These are phyloP conservation scores for Diarsia mendica DNA, from an alignment of 2,888 invertebrate genomes.

Conservation along the genomic window DNA sequence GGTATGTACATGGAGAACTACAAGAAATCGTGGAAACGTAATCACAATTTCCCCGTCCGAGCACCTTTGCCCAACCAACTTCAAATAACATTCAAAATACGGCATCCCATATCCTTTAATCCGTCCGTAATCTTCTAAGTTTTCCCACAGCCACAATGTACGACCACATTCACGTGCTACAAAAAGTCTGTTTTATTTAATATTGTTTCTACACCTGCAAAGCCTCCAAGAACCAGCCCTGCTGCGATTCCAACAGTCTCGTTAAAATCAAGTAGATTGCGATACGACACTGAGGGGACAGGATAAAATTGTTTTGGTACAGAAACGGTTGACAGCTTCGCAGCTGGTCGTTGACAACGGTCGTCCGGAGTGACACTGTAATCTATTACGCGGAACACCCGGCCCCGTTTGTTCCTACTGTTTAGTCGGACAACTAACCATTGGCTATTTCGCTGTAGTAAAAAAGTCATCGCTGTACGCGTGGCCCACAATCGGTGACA, in stretches of 20 bases:
- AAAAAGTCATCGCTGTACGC: constrained; percentile 59
- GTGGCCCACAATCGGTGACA: constrained; percentile 49
- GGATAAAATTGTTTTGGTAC: constrained; percentile 70
- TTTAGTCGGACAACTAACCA: constrained; percentile 61
- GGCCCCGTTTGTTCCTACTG: constrained; percentile 56
- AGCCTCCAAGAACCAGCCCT: no score
- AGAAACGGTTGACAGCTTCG: constrained; percentile 72
- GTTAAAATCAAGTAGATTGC: constrained; percentile 70
- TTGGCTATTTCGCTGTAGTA: constrained; percentile 61
- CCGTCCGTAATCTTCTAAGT: constrained; percentile 57
- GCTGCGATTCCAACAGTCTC: no score
- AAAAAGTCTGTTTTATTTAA: no score
- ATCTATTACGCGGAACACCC: constrained; percentile 78
- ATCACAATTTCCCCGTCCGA: background rate
- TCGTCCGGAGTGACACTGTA: constrained; percentile 78
- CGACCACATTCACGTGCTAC: no score
- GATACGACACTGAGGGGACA: constrained; percentile 64
- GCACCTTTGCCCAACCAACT: constrained; percentile 5
- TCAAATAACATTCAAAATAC: constrained; percentile 40
- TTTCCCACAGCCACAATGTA: constrained; percentile 53
- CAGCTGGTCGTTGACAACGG: constrained; percentile 82
- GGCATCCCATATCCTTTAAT: constrained; percentile 31
- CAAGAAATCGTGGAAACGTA: background rate
- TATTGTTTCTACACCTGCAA: no score
- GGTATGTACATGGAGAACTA: background rate